A percentile compares a stretch with the other conserved stretches of the same genome.
phyloP scores from a whole-genome alignment of 2,888 invertebrate species.

The Monochamus alternatus region DNA sequence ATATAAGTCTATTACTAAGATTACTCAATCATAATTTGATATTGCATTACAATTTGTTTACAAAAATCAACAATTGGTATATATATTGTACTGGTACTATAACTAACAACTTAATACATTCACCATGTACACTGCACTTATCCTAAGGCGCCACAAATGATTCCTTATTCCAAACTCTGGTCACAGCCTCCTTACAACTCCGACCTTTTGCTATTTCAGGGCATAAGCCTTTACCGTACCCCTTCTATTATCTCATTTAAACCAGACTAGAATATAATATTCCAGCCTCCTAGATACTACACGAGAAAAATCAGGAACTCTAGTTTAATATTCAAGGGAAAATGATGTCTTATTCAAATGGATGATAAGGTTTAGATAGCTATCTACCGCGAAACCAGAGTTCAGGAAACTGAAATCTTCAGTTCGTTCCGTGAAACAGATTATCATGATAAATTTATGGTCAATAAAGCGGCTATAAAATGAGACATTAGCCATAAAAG shows the following conservation, averaged over 20 bases:
- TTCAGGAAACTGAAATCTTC: constrained; percentile 8
- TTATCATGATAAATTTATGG: constrained; percentile 6
- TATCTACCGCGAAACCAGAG: not conserved
- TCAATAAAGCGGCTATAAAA: constrained; percentile 2
- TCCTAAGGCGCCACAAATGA: not conserved
- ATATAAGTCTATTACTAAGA: no score
- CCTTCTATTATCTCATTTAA: not conserved
- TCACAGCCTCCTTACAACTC: not conserved
- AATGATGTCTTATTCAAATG: not conserved
- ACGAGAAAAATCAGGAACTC: not conserved
- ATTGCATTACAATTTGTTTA: no score
- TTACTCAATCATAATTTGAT: no score
- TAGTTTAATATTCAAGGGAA: constrained; percentile 9
- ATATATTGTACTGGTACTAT: no score
- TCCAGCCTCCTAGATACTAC: not conserved
- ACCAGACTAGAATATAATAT: not conserved
- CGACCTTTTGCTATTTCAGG: not conserved
- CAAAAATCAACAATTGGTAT: no score
- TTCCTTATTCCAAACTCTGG: not conserved
- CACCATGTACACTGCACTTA: no score
- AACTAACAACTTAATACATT: no score
- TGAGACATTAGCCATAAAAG: constrained; percentile 1
- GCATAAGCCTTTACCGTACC: not conserved
- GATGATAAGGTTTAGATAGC: not conserved
- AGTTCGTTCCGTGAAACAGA: not conserved